phyloP scores from a whole-genome alignment of 1,140 invertebrate genomes.

The Tetragnatha versicolor region DNA sequence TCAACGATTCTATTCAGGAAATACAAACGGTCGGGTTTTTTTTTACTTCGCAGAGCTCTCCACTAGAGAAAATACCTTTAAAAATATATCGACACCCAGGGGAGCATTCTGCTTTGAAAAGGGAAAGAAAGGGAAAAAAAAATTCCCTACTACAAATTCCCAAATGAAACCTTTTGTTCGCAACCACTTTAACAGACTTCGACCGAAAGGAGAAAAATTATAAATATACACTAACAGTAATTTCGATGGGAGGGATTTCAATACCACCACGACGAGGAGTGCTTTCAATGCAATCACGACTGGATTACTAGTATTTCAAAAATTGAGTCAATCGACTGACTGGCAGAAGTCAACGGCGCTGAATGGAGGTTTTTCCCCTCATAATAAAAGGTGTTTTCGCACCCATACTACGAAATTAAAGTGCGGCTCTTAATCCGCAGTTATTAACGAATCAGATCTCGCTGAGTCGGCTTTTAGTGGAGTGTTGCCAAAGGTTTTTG shows the following conservation, averaged over 20 bases:
- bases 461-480: not conserved
- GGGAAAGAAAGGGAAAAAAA: too few species aligned
- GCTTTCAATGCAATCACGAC: not conserved
- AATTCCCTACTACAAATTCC: too few species aligned
- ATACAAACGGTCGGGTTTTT: too few species aligned
- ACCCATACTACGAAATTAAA: constrained; percentile 3
- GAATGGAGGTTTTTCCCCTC: not conserved
- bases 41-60: too few species aligned
- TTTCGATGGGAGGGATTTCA: not conserved
- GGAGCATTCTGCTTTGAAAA: too few species aligned
- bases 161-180: too few species aligned
- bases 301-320: not conserved
- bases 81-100: too few species aligned
- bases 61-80: too few species aligned
- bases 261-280: not conserved
- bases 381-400: not conserved
- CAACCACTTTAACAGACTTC: too few species aligned
- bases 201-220: not conserved
- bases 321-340: constrained; percentile 20
- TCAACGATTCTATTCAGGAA: too few species aligned
- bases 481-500: not conserved
- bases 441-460: constrained; percentile 19
- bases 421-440: constrained; percentile 11
- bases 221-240: not conserved
- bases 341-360: constrained; percentile 19